A percentile compares a stretch with the other conserved stretches of the same genome.
phyloP scores from a whole-genome alignment of 2,888 invertebrate species.

The Coleophora flavipennella region DNA sequence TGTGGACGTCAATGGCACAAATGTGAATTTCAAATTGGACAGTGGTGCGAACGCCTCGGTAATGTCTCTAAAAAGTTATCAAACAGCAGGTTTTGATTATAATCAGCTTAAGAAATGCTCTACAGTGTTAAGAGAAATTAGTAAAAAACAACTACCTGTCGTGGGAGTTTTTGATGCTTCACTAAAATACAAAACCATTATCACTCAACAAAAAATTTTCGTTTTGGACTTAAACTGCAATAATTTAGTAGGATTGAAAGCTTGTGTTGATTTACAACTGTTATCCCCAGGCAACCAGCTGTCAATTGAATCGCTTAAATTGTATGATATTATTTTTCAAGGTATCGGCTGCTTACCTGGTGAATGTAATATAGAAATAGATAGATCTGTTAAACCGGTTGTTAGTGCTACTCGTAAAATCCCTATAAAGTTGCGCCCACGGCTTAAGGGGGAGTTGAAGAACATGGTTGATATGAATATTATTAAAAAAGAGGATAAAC shows the following conservation, averaged over 20 bases:
- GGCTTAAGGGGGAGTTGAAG: conserved; percentile 1
- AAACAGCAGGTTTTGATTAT: not conserved
- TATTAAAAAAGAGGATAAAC: conserved; percentile 4
- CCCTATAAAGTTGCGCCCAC: conserved; percentile 5
- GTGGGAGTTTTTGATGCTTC: conserved; percentile 5
- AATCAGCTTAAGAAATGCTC: not conserved
- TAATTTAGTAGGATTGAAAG: conserved; percentile 5
- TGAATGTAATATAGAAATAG: conserved; percentile 1
- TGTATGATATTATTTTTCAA: conserved; percentile 1
- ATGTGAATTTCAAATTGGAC: conserved; percentile 6
- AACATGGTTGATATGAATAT: conserved; percentile 4
- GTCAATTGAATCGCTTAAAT: not conserved
- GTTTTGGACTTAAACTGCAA: conserved; percentile 5
- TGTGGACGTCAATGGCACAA: not conserved
- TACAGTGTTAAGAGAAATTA: conserved; percentile 3
- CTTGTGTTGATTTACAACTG: conserved; percentile 1
- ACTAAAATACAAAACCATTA: not conserved
- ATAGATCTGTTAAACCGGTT: conserved; percentile 4
- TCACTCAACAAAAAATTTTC: not conserved
- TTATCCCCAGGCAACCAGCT: not conserved
- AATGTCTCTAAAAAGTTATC: conserved; percentile 1
- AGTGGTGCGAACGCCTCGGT: conserved; percentile 7
- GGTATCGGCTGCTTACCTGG: conserved; percentile 6
- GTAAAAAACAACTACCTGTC: conserved; percentile 4
- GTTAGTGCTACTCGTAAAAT: conserved; percentile 6